A percentile compares a stretch with the other conserved stretches of the same genome.
Conservation (phyloP, 2,888 invertebrate genomes). For the Dasypogon diadema region DNA sequence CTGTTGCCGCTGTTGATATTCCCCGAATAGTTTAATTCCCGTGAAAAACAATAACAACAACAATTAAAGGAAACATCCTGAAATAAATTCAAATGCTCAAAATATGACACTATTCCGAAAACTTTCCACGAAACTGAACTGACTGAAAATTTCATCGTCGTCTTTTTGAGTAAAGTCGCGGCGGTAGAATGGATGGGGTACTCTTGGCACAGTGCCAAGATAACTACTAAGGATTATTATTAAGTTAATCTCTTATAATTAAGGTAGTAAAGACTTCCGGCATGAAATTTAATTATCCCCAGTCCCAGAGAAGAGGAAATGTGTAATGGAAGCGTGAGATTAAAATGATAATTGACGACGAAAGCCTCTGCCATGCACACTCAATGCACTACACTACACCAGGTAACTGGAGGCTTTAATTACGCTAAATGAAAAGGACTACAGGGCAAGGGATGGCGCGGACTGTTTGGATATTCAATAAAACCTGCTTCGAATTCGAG, state of each 20-base stretch:
- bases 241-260: slow-evolving; percentile 48
- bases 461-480: neutral
- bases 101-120: slow-evolving; percentile 25
- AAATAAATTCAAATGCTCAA: slow-evolving; percentile 29
- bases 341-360: slow-evolving; percentile 46
- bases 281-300: slow-evolving; percentile 43
- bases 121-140: slow-evolving; percentile 1
- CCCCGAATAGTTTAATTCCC: neutral
- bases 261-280: slow-evolving; percentile 49
- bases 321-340: slow-evolving; percentile 46
- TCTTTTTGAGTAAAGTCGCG: neutral
- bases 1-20: neutral
- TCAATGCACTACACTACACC: slow-evolving; percentile 9
- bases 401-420: slow-evolving; percentile 16
- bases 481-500: neutral
- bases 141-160: slow-evolving; percentile 3
- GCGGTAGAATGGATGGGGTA: too few relatives aligned
- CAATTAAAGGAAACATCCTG: slow-evolving; percentile 25
- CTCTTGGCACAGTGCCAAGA: slow-evolving; percentile 33
- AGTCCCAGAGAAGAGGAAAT: neutral
- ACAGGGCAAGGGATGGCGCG: neutral
- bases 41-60: neutral
- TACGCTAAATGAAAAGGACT: slow-evolving; percentile 7
- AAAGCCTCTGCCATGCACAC: slow-evolving; percentile 42
- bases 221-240: slow-evolving; percentile 45